phyloP scores from a whole-genome alignment of 2,113 vertebrate species.

The Lepidothrix coronata region DNA sequence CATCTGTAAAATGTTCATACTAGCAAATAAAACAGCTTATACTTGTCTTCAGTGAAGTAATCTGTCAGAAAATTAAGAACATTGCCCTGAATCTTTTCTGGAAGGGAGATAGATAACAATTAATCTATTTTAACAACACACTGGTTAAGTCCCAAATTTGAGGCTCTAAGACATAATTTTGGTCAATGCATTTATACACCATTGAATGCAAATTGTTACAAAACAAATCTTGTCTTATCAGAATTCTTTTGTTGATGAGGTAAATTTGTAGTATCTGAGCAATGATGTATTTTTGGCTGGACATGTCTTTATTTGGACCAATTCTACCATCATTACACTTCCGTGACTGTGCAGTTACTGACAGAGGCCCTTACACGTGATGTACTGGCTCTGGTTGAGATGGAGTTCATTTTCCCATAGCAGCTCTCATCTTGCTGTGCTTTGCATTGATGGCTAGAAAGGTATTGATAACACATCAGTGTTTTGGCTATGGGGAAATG shows the following conservation, averaged over 20 bases:
- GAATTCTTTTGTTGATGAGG: conserved; percentile 45
- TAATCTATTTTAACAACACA: background rate
- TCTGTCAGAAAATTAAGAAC: background rate
- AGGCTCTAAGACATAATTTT: conserved; percentile 23
- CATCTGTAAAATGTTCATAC: background rate
- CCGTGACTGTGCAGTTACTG: background rate
- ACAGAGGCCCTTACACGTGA: background rate
- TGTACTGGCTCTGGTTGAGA: background rate
- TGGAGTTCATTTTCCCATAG: background rate
- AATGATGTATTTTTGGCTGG: background rate
- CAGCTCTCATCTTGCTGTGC: background rate
- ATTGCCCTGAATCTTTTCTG: background rate
- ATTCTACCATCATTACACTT: background rate
- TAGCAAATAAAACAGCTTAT: background rate
- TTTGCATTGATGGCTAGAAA: background rate
- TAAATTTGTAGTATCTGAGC: conserved; percentile 29
- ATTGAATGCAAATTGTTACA: conserved; percentile 40
- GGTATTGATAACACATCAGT: background rate
- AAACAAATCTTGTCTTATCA: background rate
- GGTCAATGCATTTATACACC: conserved; percentile 7
- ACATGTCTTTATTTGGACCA: background rate
- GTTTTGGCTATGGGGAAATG: background rate
- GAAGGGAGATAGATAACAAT: background rate
- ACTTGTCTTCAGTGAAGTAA: background rate
- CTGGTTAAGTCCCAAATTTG: background rate